Base-by-base conservation (phyloP, 2,113 vertebrate genomes). In the Trematomus loennbergii region DNA sequence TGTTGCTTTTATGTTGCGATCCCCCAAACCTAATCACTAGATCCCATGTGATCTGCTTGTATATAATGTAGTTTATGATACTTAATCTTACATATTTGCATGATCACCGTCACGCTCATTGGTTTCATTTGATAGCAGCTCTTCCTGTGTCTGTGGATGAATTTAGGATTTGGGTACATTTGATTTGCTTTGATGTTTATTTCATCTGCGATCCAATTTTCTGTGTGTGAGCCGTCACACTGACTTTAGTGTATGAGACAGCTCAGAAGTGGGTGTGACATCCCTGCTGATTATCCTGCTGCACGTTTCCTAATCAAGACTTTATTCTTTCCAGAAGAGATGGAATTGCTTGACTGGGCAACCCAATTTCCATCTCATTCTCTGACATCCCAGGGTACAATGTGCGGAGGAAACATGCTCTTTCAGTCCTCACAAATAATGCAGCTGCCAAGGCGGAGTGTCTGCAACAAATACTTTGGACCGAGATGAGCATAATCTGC, bases 281-380 rank as follows among this genome's bases (percentile, higher is more conserved):
- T 72, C 61, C 33, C 33, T 22, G 70, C 43, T 79, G 64, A 79
- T 71, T 82, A 82, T 66, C 40, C 25, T 55, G 48, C 17, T 59
- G 63, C 33, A 70, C 11, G 4, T 67, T 67, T 78, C 43, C 70
- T 64, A 75, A 75, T 76, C 36, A 78, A 58, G 25, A 43, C 25
- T 74, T 66, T 52, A 74, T 79, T 82, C 12, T 73, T 57, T 57
- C 12, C 55, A 43, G 65, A 74, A 12, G 50, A 84, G 48, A 78
- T 58, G 62, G 53, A 36, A 73, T 55, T 82, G 63, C 71, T 48
- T 74, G 79, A 59, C 59, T 74, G 64, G 40, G 45, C 43, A 62
- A 25, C 45, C 45, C 20, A 68, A 79, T 88, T 83, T 85, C 18
- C 72, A 73, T 69, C 29, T 82, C 58, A 49, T 75, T 65, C 33